These are phyloP conservation scores for Morelia viridis DNA, from an alignment of 2,797 vertebrate genomes.

Conservation along the genomic window DNA sequence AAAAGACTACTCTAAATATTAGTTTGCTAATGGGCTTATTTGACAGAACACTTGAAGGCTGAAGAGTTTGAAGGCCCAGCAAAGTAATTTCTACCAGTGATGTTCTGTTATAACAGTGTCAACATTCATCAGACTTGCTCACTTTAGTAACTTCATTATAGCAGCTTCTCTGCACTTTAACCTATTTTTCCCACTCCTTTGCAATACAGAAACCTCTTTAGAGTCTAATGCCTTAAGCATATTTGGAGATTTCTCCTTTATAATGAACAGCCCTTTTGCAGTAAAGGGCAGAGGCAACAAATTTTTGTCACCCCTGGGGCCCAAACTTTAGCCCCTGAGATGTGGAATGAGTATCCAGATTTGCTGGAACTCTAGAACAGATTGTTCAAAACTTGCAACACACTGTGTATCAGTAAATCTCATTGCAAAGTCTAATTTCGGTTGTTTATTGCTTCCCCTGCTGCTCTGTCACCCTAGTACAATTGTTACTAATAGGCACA, in stretches of 20 bases:
- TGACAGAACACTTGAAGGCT: slow-evolving; percentile 16
- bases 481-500: slow-evolving; percentile 52
- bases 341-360: slow-evolving; percentile 65
- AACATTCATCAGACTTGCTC: neutral
- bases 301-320: slow-evolving; percentile 59
- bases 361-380: slow-evolving; percentile 70
- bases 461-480: slow-evolving; percentile 58
- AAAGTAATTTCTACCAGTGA: neutral
- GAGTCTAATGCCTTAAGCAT: slow-evolving; percentile 22
- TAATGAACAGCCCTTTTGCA: slow-evolving; percentile 9
- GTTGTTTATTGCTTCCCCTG: slow-evolving; percentile 65
- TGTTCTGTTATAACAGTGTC: neutral
- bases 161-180: neutral
- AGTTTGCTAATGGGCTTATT: slow-evolving; percentile 19
- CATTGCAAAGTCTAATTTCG: slow-evolving; percentile 70
- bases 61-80: neutral
- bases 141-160: neutral
- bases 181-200: slow-evolving; percentile 1
- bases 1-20: slow-evolving; percentile 7
- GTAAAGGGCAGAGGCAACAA: slow-evolving; percentile 69
- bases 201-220: neutral
- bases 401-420: slow-evolving; percentile 60
- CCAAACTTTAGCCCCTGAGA: slow-evolving; percentile 48
- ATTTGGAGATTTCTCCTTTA: slow-evolving; percentile 23
- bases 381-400: slow-evolving; percentile 57